These are phyloP conservation scores for Morinoia aosen DNA, from an alignment of 2,888 invertebrate genomes.

Conservation along the genomic window DNA sequence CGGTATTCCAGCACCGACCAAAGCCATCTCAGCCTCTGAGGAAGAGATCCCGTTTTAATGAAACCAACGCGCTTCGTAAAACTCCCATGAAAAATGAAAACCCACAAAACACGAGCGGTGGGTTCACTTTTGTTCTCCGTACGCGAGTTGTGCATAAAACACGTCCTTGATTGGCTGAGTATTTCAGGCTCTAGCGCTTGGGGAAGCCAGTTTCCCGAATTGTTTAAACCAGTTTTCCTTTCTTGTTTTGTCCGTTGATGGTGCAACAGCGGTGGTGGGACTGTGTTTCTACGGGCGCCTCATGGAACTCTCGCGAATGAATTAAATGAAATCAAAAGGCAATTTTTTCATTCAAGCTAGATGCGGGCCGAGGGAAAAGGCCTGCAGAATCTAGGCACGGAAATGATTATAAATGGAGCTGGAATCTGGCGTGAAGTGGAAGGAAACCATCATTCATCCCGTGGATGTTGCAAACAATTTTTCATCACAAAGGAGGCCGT, in stretches of 20 bases:
- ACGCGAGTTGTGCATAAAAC: background rate
- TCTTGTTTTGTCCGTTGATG: background rate
- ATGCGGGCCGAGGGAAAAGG: conserved; percentile 2
- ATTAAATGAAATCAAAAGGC: conserved; percentile 12
- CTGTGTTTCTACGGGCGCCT: background rate
- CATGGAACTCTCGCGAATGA: background rate
- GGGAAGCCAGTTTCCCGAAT: background rate
- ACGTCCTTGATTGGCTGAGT: background rate
- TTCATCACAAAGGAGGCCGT: conserved; percentile 10
- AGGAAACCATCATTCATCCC: conserved; percentile 47
- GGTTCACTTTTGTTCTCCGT: background rate
- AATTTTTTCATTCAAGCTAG: background rate
- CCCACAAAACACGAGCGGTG: background rate
- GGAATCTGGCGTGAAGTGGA: conserved; percentile 49
- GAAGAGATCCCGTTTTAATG: background rate
- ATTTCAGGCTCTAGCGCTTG: background rate
- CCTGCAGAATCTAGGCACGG: conserved; percentile 22
- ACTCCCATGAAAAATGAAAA: background rate
- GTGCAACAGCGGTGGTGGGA: background rate
- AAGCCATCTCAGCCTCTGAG: background rate
- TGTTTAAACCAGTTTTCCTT: background rate
- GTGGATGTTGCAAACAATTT: conserved; percentile 16
- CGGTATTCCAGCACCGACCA: too few species aligned
- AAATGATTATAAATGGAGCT: conserved; percentile 47
- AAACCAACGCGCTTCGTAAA: background rate